Evolutionary conservation across 2,888 invertebrate species (phyloP).

Genomic region (Ferrisia virgata): DNA sequence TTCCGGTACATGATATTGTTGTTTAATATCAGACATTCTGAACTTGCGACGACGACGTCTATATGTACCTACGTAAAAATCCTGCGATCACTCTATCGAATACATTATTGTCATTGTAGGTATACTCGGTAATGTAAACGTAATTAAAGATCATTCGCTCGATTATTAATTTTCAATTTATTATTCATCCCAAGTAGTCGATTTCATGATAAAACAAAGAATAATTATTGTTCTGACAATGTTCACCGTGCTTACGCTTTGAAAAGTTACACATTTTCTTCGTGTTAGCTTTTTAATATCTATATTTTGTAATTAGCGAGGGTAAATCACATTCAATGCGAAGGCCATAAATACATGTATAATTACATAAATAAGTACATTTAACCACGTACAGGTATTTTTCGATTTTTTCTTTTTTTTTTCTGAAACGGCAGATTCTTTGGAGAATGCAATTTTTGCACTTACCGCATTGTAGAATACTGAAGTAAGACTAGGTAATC

Average conservation of each 20-base stretch:
- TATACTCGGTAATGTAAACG: not conserved
- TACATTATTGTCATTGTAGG: not conserved
- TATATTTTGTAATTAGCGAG: not conserved
- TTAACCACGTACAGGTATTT: no score
- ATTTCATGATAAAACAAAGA: not conserved
- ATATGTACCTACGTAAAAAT: not conserved
- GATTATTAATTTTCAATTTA: not conserved
- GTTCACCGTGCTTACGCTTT: not conserved
- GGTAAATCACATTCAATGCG: not conserved
- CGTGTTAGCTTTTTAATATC: not conserved
- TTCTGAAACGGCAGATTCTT: no score
- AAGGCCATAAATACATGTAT: no score
- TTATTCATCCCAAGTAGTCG: not conserved
- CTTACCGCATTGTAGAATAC: no score
- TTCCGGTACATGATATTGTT: not conserved
- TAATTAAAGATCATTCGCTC: not conserved
- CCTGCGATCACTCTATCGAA: not conserved
- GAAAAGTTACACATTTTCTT: not conserved
- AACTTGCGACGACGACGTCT: not conserved
- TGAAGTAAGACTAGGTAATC: no score
- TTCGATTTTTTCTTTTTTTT: no score
- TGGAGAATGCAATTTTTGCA: no score
- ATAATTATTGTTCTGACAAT: not conserved
- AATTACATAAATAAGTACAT: no score
- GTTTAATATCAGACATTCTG: not conserved